These are phyloP conservation scores for Aviceda subcristata DNA, from an alignment of 2,113 vertebrate species.

Conservation along the genomic window DNA sequence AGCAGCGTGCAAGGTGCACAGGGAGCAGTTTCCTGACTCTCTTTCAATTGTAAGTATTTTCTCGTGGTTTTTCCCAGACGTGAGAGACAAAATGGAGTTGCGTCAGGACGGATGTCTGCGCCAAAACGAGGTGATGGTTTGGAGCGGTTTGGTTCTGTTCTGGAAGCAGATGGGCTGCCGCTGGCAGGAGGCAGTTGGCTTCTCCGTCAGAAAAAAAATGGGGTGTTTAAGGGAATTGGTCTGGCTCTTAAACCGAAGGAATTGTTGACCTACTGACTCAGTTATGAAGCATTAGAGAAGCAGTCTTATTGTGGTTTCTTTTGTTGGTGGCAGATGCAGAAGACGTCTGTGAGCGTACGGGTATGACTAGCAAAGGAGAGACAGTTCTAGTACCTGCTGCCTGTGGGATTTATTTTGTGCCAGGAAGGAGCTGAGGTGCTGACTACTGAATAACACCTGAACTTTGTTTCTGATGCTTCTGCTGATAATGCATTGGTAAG, in stretches of 20 bases:
- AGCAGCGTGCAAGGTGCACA: not conserved
- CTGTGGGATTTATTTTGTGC: not conserved
- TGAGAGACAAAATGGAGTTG: conserved; percentile 32
- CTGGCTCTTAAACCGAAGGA: conserved; percentile 43
- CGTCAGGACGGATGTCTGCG: not conserved
- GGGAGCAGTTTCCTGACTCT: not conserved
- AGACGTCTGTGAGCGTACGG: not conserved
- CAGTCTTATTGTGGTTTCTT: conserved; percentile 72
- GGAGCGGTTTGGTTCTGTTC: conserved; percentile 4
- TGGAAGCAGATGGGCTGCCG: conserved; percentile 11
- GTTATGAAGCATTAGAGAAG: conserved; percentile 72
- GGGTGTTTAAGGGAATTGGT: conserved; percentile 56
- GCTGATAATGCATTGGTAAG: conserved; percentile 48
- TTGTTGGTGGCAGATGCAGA: conserved; percentile 65
- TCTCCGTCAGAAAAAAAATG: not conserved
- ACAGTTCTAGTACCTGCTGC: not conserved
- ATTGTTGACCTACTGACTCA: conserved; percentile 80
- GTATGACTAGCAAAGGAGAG: not conserved
- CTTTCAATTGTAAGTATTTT: conserved; percentile 35
- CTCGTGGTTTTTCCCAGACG: not conserved
- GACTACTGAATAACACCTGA: not conserved
- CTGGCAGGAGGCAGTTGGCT: conserved; percentile 12
- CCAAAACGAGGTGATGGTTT: conserved; percentile 8
- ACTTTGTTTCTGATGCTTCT: not conserved
- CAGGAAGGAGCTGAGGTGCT: conserved; percentile 12